Evolutionary conservation across 2,888 invertebrate genomes (phyloP), one percentile per base, ranked within the genome.

Genomic region (Hyposoter didymator): DNA sequence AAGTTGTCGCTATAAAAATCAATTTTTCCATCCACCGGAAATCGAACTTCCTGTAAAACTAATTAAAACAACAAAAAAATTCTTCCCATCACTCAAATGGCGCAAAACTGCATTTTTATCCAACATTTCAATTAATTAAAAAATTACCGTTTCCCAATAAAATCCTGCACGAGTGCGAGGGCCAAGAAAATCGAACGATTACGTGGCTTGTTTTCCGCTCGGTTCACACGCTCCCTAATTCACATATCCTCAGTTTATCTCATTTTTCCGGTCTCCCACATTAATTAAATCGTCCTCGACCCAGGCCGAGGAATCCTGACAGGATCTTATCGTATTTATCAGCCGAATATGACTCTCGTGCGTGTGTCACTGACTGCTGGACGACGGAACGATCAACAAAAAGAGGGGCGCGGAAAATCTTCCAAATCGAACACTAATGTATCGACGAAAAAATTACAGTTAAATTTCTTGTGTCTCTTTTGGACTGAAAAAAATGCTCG

Each of bases 221-320:
- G 64, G 82, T 82, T 85, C 85, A 85, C 85, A 85, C 85, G 85
- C 79, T 45, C 52, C n/a, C 17, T 74, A 74, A 74, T 67, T 76
- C 32, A 49, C 72, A 14, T n/a, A 7, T 52, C 39, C 39, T n/a
- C 12, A 59, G 72, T 78, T 85, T 87, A 87, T 86, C 66, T 84
- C 80, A 78, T 66, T 81, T 84, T 84, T 85, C 76, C 78, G 82
- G 86, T 87, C 88, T 89, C 89, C 89, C 89, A 89, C 89, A 88
- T 87, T 88, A 83, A 87, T 89, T 88, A 86, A 84, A 86, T 79
- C 74, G 85, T 86, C 64, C 78, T 70, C 67, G 79, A 76, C 17
- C 78, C 59, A 12, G 59, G 74, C 62, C 62, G 35, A 32, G 64
- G 78, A 76, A 76, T 85, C 83, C 74, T 82, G 78, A 81, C 85